phyloP scores from a whole-genome alignment of 2,797 vertebrate genomes.

The Siniperca obscura region DNA sequence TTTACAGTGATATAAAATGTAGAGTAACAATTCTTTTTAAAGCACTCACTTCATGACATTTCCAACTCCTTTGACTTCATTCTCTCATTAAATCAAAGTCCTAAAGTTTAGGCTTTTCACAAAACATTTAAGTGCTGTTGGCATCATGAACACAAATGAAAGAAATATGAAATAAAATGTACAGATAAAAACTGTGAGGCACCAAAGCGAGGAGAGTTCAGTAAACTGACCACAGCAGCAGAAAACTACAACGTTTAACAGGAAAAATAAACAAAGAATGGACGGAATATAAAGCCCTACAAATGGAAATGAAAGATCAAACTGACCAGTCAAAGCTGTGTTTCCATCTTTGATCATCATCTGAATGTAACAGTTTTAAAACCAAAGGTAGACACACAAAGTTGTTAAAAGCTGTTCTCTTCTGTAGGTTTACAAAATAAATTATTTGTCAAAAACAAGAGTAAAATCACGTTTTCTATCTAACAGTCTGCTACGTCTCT shows the following conservation, averaged over 20 bases:
- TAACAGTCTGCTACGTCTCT: conserved; percentile 20
- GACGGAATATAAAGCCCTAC: background rate
- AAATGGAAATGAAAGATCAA: background rate
- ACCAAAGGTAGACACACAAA: conserved; percentile 6
- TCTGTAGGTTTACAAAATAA: conserved; percentile 82
- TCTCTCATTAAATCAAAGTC: background rate
- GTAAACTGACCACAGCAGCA: background rate
- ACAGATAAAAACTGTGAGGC: background rate
- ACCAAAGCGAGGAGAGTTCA: background rate
- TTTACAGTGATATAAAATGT: background rate
- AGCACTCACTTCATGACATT: background rate
- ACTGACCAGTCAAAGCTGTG: background rate
- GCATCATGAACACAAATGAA: background rate
- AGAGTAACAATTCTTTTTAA: no score
- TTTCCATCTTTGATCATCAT: background rate
- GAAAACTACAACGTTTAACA: background rate
- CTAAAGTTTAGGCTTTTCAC: background rate
- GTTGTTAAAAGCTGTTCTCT: conserved; percentile 38
- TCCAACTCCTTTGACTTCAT: background rate
- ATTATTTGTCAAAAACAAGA: conserved; percentile 74
- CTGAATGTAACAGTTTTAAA: conserved; percentile 4
- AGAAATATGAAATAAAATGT: background rate
- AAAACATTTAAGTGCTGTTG: background rate
- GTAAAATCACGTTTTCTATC: background rate
- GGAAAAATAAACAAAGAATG: background rate